Conservation (phyloP, 1,140 invertebrate species). For the Zaprionus ornatus region DNA sequence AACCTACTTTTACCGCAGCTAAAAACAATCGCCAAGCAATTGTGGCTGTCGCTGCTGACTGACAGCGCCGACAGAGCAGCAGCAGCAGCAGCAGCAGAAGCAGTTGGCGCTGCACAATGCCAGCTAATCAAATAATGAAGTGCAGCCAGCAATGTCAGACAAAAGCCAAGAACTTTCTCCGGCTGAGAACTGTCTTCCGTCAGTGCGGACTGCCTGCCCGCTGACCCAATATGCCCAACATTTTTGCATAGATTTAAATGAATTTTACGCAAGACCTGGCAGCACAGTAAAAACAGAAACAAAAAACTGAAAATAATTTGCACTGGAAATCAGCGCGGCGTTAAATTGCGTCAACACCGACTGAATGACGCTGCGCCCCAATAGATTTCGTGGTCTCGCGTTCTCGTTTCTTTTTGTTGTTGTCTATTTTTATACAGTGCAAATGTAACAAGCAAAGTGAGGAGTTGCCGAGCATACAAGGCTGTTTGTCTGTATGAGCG, state of each 20-base stretch:
- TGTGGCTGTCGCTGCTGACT: conserved; percentile 46
- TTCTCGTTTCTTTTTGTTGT: neutral
- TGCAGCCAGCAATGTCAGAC: conserved; percentile 57
- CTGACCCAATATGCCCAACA: conserved; percentile 17
- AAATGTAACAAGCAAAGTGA: neutral
- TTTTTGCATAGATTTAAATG: conserved; percentile 79
- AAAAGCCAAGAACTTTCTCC: conserved; percentile 77
- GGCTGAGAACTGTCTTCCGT: conserved; percentile 10
- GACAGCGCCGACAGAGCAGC: conserved; percentile 31
- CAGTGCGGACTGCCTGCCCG: conserved; percentile 4
- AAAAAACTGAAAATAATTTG: conserved; percentile 61
- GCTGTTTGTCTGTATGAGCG: neutral
- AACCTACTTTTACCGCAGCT: conserved; percentile 69
- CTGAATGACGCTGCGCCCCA: conserved; percentile 22
- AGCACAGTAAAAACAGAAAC: conserved; percentile 44
- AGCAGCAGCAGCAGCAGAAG: conserved; percentile 17
- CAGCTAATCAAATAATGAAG: conserved; percentile 81
- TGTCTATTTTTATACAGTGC: neutral
- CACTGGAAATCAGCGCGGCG: conserved; percentile 61
- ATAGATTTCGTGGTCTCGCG: conserved; percentile 45
- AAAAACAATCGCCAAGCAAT: conserved; percentile 65
- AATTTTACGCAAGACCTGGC: conserved; percentile 69
- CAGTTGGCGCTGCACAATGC: conserved; percentile 64
- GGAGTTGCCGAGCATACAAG: too few relatives aligned
- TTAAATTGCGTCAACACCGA: conserved; percentile 73